Evolutionary conservation across 2,888 invertebrate species (phyloP), one percentile per base, ranked within the genome.

Genomic region (Ophion ventricosus): DNA sequence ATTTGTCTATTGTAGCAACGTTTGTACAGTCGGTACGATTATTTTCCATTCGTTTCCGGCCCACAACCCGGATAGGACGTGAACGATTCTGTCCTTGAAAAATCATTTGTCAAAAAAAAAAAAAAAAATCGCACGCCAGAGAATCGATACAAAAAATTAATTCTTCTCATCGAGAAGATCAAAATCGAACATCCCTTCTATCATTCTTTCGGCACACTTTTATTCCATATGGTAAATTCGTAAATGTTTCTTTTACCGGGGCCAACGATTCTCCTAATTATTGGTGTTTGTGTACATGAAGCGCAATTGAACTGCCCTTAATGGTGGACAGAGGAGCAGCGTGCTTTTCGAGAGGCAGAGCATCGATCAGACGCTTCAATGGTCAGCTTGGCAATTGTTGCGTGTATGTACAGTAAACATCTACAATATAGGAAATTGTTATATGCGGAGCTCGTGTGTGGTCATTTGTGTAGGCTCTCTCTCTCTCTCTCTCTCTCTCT

Each of bases 231-330:
- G 1, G 70, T 26, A 4, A 29, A 56, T 54, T 20, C 5, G 10
- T 10, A 49, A 17, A 2, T n/a, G 5, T 54, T 26, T 14, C n/a
- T 56, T 29, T 26, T 49, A 2, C 49, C 49, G 14, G 49, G 14
- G 49, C 20, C 25, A 56, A 56, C 56, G 26, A 70, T 70, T 56
- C 29, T 26, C 54, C 56, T 26, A 56, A 70, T 70, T 56, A 54
- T 56, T n/a, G 25, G 54, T 29, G 20, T 56, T 26, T 20, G 54
- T 81, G 64, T 66, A 29, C 49, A 14, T 2, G 56, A 0, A 86
- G 84, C 85, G 87, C 87, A 91, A 91, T 91, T 90, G 89, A 90
- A 91, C 91, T 91, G 90, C 89, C 70, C 88, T 91, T 90, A 90
- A 90, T 87, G 89, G 85, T 84, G 88, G 77, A 87, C 90, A n/a